A percentile compares a stretch with the other conserved stretches of the same genome.
phyloP scores from a whole-genome alignment of 2,888 invertebrate genomes.

The Drosophila prostipennis region DNA sequence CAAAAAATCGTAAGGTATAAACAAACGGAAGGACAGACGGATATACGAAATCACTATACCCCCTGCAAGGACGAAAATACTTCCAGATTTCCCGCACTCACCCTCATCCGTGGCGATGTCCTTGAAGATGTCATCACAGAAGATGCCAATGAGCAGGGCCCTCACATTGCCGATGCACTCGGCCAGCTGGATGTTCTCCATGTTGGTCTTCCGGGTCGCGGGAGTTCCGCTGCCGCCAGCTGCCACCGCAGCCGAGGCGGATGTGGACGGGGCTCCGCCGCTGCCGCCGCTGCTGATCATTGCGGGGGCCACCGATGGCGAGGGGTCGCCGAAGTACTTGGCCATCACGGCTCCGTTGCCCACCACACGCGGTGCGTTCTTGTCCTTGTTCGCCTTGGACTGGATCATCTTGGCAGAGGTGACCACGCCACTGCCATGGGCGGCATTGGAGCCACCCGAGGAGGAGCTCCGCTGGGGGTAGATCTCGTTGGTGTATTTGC shows the following conservation, averaged over 20 bases:
- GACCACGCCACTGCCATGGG: conserved; percentile 44
- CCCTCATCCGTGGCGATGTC: conserved; percentile 83
- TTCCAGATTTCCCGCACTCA: conserved; percentile 26
- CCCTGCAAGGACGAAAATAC: too few species aligned
- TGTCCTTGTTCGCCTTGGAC: conserved; percentile 62
- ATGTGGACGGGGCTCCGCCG: conserved; percentile 19
- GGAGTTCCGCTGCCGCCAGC: conserved; percentile 36
- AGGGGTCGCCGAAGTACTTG: conserved; percentile 61
- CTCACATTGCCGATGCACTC: conserved; percentile 94
- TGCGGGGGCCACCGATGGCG: conserved; percentile 2
- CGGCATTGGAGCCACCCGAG: background rate
- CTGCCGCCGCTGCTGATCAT: conserved; percentile 14
- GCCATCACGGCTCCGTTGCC: conserved; percentile 45
- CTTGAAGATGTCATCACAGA: conserved; percentile 89
- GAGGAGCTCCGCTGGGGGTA: conserved; percentile 90
- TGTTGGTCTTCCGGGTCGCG: conserved; percentile 79
- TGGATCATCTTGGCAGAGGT: conserved; percentile 64
- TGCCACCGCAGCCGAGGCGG: conserved; percentile 9
- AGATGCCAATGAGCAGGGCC: conserved; percentile 91
- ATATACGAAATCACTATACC: too few species aligned
- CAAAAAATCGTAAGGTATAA: too few species aligned
- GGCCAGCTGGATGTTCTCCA: conserved; percentile 90
- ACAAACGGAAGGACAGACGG: too few species aligned
- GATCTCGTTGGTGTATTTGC: conserved; percentile 95
- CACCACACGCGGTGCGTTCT: conserved; percentile 44